Evolutionary conservation across 2,888 invertebrate genomes (phyloP).

Genomic region (Sericinus montela): DNA sequence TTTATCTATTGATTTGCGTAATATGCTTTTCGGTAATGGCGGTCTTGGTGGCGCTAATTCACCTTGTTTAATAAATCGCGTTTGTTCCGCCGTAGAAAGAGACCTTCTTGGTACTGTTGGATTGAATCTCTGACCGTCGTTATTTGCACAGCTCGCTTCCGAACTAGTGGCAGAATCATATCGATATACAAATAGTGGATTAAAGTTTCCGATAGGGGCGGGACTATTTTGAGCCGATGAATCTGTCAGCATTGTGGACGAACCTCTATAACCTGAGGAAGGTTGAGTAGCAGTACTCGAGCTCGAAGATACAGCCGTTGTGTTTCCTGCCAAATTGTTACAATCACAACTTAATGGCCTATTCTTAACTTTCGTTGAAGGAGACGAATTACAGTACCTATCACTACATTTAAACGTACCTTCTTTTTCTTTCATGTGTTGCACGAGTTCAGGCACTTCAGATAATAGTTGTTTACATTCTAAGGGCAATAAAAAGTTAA

Average conservation of each 20-base stretch:
- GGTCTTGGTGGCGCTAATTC: conserved; percentile 83
- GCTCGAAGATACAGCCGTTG: conserved; percentile 81
- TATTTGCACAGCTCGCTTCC: conserved; percentile 84
- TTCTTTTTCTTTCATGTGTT: conserved; percentile 80
- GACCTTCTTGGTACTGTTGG: conserved; percentile 84
- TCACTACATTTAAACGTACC: conserved; percentile 45
- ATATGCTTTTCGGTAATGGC: conserved; percentile 85
- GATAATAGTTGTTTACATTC: conserved; percentile 89
- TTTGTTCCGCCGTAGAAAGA: conserved; percentile 80
- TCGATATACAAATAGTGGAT: conserved; percentile 89
- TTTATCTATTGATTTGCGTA: conserved; percentile 81
- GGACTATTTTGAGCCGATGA: conserved; percentile 86
- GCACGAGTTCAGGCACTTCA: conserved; percentile 88
- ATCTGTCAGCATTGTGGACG: conserved; percentile 89
- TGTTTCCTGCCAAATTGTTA: conserved; percentile 74
- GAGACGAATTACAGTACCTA: conserved; percentile 64
- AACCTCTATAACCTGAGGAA: conserved; percentile 92
- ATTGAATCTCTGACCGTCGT: conserved; percentile 63
- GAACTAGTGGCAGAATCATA: conserved; percentile 88
- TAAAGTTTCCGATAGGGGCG: conserved; percentile 78
- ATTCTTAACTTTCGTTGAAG: conserved; percentile 74
- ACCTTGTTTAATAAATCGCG: conserved; percentile 59
- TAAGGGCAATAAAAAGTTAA: conserved; percentile 91
- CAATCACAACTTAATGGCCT: conserved; percentile 81
- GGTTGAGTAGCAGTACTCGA: conserved; percentile 88